Evolutionary conservation across 2,113 vertebrate species (phyloP), one percentile per base, ranked within the genome.

Genomic region (Bostrychus sinensis): DNA sequence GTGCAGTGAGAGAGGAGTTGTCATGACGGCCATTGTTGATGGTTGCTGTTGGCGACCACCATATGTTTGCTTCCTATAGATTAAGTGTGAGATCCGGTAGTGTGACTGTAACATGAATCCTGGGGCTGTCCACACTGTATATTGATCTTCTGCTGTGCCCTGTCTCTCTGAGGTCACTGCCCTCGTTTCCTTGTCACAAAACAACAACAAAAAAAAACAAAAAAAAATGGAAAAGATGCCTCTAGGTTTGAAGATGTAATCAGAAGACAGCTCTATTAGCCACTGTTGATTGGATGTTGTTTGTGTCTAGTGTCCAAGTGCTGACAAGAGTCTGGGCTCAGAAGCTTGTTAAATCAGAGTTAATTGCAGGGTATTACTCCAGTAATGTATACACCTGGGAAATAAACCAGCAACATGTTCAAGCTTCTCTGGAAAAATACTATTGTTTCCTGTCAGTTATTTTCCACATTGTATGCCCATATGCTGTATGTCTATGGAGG

Each of bases 311-410:
- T 22, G 46, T 32, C 38, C 51, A 25, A 13, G 34, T 14, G 43
- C 26, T 14, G 45, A 58, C 20, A 51, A 43, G 14, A 61, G 54
- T 20, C 23, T 56, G 32, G 10, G 32, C 37, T 36, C 13, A 25
- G 3, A 41, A 42, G 30, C 54, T 46, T 26, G 30, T 58, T 46
- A 46, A 50, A 50, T 61, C 57, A 39, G 32, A 78, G 77, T 57
- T 62, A 48, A 63, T 34, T 55, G 51, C 19, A 39, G 28, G 20
- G 39, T 50, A 58, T 37, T 41, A 26, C 26, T 36, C 5, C 37
- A 7, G 41, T 30, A 14, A 11, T 28, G 51, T 39, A 20, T 22
- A 28, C 28, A 23, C 17, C 38, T 17, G 32, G 14, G 26, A 56
- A 26, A 42, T 63, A 20, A 25, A 16, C 41, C 3, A 37, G 7